These are phyloP conservation scores for Nesoenas mayeri DNA, from an alignment of 2,113 vertebrate genomes.

Conservation along the genomic window DNA sequence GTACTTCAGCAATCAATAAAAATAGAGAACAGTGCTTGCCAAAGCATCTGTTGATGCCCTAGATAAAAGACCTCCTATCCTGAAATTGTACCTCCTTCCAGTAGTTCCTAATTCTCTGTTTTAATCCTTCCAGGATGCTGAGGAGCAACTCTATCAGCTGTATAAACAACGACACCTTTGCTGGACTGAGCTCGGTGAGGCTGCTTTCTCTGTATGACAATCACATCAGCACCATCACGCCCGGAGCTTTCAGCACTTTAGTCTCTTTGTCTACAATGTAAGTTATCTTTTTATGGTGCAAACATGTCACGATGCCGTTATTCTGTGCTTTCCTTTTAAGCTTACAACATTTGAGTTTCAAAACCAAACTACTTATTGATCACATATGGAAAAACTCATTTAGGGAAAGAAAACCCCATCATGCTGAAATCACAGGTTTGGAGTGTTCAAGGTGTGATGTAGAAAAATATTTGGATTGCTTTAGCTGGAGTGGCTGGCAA, in stretches of 20 bases:
- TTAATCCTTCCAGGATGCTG: constrained; percentile 85
- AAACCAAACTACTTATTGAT: neutral
- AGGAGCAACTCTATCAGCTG: constrained; percentile 95
- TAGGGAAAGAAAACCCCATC: neutral
- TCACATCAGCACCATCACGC: constrained; percentile 91
- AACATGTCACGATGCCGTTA: neutral
- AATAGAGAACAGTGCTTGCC: neutral
- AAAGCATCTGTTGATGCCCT: neutral
- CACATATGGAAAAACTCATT: neutral
- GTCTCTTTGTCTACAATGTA: constrained; percentile 98
- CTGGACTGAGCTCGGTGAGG: constrained; percentile 92
- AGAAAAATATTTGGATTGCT: neutral
- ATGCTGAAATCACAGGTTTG: neutral
- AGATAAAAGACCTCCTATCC: neutral
- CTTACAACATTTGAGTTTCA: accelerated
- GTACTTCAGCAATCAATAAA: neutral
- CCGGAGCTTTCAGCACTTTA: constrained; percentile 92
- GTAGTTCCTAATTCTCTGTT: constrained; percentile 4
- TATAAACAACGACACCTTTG: constrained; percentile 93
- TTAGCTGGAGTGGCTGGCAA: neutral
- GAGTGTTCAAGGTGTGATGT: neutral
- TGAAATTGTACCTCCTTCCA: neutral
- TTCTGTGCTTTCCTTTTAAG: neutral
- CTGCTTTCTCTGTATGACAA: constrained; percentile 98
- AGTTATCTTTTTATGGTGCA: constrained; percentile 56